A percentile compares a stretch with the other conserved stretches of the same genome.
These are phyloP conservation scores for Myopa testacea DNA, from an alignment of 2,888 invertebrate genomes.

Conservation along the genomic window DNA sequence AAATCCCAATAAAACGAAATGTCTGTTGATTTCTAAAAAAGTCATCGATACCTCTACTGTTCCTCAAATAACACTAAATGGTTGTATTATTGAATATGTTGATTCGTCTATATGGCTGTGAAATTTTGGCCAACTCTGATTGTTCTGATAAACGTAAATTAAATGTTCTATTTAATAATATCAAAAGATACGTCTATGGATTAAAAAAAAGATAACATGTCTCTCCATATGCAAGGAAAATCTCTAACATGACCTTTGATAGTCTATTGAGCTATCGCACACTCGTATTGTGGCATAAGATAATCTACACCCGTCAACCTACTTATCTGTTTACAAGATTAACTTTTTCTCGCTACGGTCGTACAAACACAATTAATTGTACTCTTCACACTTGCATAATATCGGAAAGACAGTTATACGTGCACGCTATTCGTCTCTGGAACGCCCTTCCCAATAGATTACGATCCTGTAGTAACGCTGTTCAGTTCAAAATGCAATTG, in stretches of 20 bases:
- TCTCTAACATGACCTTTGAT: not conserved
- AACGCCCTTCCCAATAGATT: too few relatives aligned
- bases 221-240: not conserved
- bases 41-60: not conserved
- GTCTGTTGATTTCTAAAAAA: too few relatives aligned
- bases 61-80: not conserved
- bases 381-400: too few relatives aligned
- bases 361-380: too few relatives aligned
- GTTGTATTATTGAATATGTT: not conserved
- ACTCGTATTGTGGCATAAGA: not conserved
- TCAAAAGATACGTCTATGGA: slow-evolving; percentile 10
- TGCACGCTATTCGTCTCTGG: too few relatives aligned
- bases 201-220: not conserved
- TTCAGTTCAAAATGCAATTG: too few relatives aligned
- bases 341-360: not conserved
- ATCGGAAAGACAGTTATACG: too few relatives aligned
- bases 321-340: not conserved
- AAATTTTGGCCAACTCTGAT: not conserved
- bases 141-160: not conserved
- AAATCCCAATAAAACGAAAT: not conserved
- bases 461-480: too few relatives aligned
- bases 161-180: slow-evolving; percentile 22
- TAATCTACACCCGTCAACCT: not conserved
- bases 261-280: not conserved
- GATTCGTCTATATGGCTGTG: too few relatives aligned